Base-by-base conservation (phyloP, 92 coral and sea anemone species). In the Palythoa grandis region DNA sequence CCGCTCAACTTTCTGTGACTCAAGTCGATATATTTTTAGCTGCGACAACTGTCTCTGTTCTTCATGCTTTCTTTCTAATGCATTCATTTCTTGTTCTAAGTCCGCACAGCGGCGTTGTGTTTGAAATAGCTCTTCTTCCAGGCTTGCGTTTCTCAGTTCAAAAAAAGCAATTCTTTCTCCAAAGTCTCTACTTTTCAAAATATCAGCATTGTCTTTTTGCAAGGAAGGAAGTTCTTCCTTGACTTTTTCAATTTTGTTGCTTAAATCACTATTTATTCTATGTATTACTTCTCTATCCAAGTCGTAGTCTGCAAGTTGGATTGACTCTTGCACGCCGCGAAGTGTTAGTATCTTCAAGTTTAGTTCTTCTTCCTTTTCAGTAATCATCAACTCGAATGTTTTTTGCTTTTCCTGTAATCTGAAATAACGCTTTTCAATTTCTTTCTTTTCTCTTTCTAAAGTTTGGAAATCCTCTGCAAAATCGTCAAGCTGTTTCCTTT, bases 341-440 rank as follows among this genome's bases (percentile, higher is more conserved):
- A 84, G 74, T 19, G 78, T 72, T 53, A 57, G 72, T 25, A 60
- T 88, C 60, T 88, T 89, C 19, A 76, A 72, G 13, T 75, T 70
- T 14, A 85, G 19, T 23, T 91, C 89, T 11, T 91, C 91, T 56
- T 91, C 89, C 38, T 88, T 83, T 40, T 88, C 89, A 11, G 77
- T 50, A 37, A 83, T 69, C 25, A 75, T 70, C 29, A 57, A 85
- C 20, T 83, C 75, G 48, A 91, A 82, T 23, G 69, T 88, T 22
- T 85, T 61, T 29, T 84, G 68, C 76, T 80, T 85, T 79, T 79
- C 89, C 54, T 91, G 84, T 16, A 79, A 43, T 65, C 54, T 79
- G 58, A 24, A 38, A 63, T n/a, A 79, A 38, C n/a, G 68, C 14
- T 70, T 52, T 57, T 82, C 61, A 14, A 87, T 11, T 56, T 87